Conservation (phyloP, 2,888 invertebrate species). For the Sphinx pinastri region DNA sequence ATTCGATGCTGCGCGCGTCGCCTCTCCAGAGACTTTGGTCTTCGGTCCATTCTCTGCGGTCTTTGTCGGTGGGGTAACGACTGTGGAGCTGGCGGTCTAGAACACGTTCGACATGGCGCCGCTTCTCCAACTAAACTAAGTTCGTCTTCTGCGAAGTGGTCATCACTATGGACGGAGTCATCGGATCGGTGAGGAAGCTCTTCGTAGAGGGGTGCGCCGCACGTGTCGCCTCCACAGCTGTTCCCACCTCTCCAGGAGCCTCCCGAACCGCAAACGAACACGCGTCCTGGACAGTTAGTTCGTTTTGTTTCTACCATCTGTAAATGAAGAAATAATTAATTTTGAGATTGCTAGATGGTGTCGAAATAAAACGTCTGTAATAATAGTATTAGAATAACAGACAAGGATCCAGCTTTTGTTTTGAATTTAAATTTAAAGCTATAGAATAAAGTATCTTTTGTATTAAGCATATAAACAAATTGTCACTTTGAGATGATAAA, state of each 20-base stretch:
- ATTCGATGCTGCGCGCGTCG: conserved; percentile 75
- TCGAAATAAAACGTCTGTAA: neutral
- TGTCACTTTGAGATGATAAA: neutral
- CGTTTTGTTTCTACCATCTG: conserved; percentile 91
- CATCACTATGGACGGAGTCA: conserved; percentile 87
- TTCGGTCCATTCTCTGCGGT: conserved; percentile 84
- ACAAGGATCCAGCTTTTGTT: neutral
- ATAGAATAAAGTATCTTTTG: neutral
- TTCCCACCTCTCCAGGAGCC: conserved; percentile 84
- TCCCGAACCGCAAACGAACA: conserved; percentile 86
- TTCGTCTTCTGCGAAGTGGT: conserved; percentile 94
- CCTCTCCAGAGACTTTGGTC: conserved; percentile 82
- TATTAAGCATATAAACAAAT: neutral
- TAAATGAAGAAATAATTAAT: conserved; percentile 35
- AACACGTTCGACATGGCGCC: conserved; percentile 76
- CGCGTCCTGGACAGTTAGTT: conserved; percentile 82
- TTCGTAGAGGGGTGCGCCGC: conserved; percentile 91
- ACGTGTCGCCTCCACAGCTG: conserved; percentile 70
- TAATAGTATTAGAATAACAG: neutral
- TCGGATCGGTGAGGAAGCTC: conserved; percentile 88
- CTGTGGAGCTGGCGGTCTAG: conserved; percentile 78
- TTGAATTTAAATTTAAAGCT: neutral
- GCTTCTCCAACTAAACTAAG: conserved; percentile 83
- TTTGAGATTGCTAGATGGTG: neutral
- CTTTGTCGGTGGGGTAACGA: conserved; percentile 84